Conservation (phyloP, 2,888 invertebrate genomes). For the Drosophila acutilabella region DNA sequence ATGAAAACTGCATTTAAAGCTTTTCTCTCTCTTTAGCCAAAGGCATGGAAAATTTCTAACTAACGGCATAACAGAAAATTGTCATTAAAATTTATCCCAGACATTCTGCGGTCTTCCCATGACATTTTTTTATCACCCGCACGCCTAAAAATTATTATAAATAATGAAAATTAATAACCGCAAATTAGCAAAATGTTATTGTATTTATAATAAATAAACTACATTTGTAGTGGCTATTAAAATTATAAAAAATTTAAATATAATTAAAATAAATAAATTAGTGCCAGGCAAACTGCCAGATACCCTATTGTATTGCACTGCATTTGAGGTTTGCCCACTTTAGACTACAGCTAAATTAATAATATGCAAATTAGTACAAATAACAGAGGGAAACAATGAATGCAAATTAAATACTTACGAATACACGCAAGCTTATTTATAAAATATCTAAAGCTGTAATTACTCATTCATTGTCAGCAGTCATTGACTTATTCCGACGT, state of each 20-base stretch:
- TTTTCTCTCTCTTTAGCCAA: background rate
- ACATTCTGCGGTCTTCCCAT: slow-evolving; percentile 27
- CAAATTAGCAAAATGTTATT: slow-evolving; percentile 14
- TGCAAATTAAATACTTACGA: slow-evolving; percentile 32
- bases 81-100: slow-evolving; percentile 47
- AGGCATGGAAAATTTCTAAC: slow-evolving; percentile 37
- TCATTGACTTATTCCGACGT: slow-evolving; percentile 47
- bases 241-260: background rate
- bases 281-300: background rate
- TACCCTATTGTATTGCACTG: background rate
- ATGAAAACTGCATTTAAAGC: slow-evolving; percentile 29
- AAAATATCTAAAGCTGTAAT: slow-evolving; percentile 23
- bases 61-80: slow-evolving; percentile 33
- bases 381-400: slow-evolving; percentile 17
- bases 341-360: background rate
- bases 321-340: background rate
- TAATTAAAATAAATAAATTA: background rate
- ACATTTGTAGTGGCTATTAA: background rate
- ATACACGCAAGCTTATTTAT: slow-evolving; percentile 17
- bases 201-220: background rate
- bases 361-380: background rate
- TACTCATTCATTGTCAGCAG: slow-evolving; percentile 49
- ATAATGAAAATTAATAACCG: background rate
- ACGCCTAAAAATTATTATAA: slow-evolving; percentile 1
- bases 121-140: background rate